These are phyloP conservation scores for Littorina saxatilis DNA, from an alignment of 1,140 invertebrate species.

Conservation along the genomic window DNA sequence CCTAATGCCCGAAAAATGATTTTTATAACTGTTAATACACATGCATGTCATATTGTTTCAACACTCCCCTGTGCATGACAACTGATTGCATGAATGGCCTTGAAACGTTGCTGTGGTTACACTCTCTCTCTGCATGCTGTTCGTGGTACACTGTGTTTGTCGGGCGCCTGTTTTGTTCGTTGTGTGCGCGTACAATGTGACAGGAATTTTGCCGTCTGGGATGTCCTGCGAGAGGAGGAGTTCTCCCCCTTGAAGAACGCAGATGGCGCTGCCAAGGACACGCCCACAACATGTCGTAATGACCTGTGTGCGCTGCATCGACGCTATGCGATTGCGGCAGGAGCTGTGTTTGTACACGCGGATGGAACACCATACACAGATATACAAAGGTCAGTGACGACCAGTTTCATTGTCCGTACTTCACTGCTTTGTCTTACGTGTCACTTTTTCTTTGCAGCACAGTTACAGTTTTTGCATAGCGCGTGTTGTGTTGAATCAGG, in stretches of 20 bases:
- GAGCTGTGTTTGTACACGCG: conserved; percentile 82
- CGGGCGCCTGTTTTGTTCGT: conserved; percentile 56
- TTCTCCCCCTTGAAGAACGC: conserved; percentile 98
- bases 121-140: not conserved
- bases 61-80: not conserved
- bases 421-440: not conserved
- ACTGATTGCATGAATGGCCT: not conserved
- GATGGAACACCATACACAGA: conserved; percentile 76
- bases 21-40: too few species aligned
- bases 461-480: too few species aligned
- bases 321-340: conserved; percentile 88
- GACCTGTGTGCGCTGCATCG: conserved; percentile 90
- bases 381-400: conserved; percentile 76
- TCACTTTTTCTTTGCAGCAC: not conserved
- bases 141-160: not conserved
- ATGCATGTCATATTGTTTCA: too few species aligned
- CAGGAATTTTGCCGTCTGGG: conserved; percentile 93
- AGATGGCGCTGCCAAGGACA: conserved; percentile 91
- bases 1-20: too few species aligned
- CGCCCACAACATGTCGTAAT: conserved; percentile 88
- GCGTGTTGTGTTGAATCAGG: too few species aligned
- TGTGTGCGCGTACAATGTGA: conserved; percentile 63
- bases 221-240: conserved; percentile 93
- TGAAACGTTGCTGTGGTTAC: not conserved
- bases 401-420: not conserved